These are phyloP conservation scores for Galerucella nymphaeae DNA, from an alignment of 2,888 invertebrate species.

Conservation along the genomic window DNA sequence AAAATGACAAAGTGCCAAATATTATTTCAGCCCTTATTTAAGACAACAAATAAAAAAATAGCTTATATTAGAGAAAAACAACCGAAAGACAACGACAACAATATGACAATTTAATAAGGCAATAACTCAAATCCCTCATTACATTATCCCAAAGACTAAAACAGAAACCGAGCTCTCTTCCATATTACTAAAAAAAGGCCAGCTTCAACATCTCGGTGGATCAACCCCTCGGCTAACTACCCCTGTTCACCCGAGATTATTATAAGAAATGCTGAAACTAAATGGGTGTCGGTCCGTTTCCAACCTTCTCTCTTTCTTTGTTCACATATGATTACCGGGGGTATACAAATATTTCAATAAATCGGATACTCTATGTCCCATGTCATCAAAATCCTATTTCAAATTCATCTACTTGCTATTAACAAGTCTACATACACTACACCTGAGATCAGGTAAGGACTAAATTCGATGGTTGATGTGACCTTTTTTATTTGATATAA, in stretches of 20 bases:
- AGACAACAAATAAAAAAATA: conserved; percentile 31
- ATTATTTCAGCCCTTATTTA: not conserved
- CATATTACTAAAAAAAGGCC: conserved; percentile 58
- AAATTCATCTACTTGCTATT: too few relatives aligned
- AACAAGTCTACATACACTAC: too few relatives aligned
- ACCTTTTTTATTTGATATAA: too few relatives aligned
- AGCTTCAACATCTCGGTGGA: conserved; percentile 47
- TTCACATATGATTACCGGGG: conserved; percentile 43
- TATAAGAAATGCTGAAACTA: conserved; percentile 64
- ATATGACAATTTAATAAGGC: conserved; percentile 58
- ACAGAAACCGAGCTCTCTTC: conserved; percentile 58
- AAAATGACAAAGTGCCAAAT: not conserved
- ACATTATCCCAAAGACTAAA: conserved; percentile 59
- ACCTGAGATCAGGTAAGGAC: too few relatives aligned
- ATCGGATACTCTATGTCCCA: too few relatives aligned
- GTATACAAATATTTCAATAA: not conserved
- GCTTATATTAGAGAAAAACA: conserved; percentile 32
- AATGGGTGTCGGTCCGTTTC: conserved; percentile 60
- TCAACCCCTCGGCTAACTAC: conserved; percentile 53
- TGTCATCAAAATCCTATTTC: too few relatives aligned
- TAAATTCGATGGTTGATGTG: too few relatives aligned
- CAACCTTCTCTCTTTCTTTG: conserved; percentile 48
- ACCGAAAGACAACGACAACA: conserved; percentile 45
- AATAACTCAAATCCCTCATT: conserved; percentile 62
- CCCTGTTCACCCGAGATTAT: conserved; percentile 61